These are phyloP conservation scores for Scaeva pyrastri DNA, from an alignment of 2,888 invertebrate genomes.

Conservation along the genomic window DNA sequence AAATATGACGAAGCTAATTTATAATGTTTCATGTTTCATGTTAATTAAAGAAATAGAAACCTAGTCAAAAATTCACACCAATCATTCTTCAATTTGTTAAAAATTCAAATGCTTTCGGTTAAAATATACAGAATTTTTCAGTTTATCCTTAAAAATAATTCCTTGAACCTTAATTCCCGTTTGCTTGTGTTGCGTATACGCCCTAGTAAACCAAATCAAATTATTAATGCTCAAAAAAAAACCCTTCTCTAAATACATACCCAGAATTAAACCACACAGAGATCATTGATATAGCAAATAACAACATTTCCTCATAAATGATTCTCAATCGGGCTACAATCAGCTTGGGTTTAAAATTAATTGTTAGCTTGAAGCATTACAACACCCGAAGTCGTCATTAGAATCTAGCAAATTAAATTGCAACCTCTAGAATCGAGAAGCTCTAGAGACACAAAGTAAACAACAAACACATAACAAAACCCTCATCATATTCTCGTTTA, in stretches of 20 bases:
- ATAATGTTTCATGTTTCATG: no score
- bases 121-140: no score
- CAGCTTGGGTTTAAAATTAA: background rate
- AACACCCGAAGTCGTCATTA: conserved; percentile 9
- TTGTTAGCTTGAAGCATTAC: background rate
- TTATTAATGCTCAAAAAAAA: no score
- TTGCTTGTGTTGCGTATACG: no score
- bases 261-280: background rate
- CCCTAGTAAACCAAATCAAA: no score
- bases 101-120: no score
- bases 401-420: conserved; percentile 11
- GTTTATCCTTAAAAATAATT: no score
- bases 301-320: background rate
- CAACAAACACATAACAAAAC: background rate
- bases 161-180: no score
- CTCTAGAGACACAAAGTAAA: background rate
- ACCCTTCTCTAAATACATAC: background rate
- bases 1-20: no score
- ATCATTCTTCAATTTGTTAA: no score
- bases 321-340: background rate
- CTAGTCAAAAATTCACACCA: no score
- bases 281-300: background rate
- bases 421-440: background rate
- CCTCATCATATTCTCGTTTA: conserved; percentile 12
- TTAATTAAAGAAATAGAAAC: no score